phyloP scores from a whole-genome alignment of 2,113 vertebrate genomes.

The Mionectes macconnelli region DNA sequence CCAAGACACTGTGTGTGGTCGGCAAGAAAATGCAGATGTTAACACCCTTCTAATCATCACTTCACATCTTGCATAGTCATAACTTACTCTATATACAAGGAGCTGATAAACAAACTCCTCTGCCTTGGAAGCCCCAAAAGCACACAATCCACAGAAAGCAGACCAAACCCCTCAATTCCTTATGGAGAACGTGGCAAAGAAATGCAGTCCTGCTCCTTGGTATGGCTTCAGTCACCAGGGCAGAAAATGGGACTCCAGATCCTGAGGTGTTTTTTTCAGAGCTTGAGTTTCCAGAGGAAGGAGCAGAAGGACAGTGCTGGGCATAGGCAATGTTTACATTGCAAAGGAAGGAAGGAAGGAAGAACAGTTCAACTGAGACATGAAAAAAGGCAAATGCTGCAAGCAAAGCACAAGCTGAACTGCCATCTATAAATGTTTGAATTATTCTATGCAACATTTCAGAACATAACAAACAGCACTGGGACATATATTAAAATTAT shows the following conservation, averaged over 20 bases:
- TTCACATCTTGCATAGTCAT: not conserved
- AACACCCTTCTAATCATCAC: not conserved
- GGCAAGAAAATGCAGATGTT: not conserved
- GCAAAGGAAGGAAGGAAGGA: conserved; percentile 15
- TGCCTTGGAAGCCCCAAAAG: not conserved
- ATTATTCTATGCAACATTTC: conserved; percentile 31
- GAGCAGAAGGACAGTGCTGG: not conserved
- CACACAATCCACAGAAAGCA: not conserved
- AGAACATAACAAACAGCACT: conserved; percentile 27
- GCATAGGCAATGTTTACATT: not conserved
- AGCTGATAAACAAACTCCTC: not conserved
- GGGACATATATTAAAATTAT: conserved; percentile 42
- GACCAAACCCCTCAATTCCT: not conserved
- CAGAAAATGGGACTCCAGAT: not conserved
- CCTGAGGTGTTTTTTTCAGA: not conserved
- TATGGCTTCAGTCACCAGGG: not conserved
- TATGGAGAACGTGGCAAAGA: not conserved
- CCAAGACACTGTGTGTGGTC: not conserved
- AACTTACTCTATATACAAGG: not conserved
- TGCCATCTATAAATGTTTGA: conserved; percentile 43
- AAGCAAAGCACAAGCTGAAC: conserved; percentile 56
- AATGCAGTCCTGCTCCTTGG: not conserved
- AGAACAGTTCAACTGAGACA: not conserved
- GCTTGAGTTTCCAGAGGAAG: not conserved
- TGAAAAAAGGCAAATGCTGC: conserved; percentile 44